Conservation (phyloP, 35 echinoderm and acorn worm species). For the Diadema setosum region DNA sequence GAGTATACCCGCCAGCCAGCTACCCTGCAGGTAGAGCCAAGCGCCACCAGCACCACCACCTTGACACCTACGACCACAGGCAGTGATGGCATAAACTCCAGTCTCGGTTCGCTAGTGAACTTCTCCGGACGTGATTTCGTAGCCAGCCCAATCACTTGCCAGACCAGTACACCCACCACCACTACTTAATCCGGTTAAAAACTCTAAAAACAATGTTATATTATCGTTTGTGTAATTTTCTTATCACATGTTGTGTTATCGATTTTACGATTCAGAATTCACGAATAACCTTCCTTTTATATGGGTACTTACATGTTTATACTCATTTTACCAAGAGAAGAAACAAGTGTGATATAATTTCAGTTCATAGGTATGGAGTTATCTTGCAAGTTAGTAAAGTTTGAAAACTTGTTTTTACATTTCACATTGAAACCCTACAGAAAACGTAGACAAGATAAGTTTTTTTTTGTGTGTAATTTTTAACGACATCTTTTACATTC, state of each 20-base stretch:
- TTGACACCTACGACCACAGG: neutral
- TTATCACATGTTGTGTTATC: neutral
- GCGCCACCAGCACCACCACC: neutral
- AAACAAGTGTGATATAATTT: neutral
- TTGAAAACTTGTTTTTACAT: neutral
- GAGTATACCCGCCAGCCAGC: neutral
- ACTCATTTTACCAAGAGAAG: neutral
- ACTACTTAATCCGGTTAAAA: neutral
- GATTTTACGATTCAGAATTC: neutral
- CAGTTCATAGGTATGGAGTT: neutral
- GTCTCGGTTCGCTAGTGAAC: neutral
- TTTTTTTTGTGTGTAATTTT: neutral
- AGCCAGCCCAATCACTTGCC: neutral
- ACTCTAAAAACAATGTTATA: neutral
- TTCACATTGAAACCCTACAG: neutral
- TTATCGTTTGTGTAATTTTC: neutral
- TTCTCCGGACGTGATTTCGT: neutral
- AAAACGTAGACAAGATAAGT: too few relatives aligned
- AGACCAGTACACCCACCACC: neutral
- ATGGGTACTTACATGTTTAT: neutral
- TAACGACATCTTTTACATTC: neutral
- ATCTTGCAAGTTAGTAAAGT: neutral
- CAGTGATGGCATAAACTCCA: neutral
- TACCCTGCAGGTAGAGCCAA: neutral
- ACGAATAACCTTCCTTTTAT: neutral